Percentiles rank a stretch among this genome's conserved stretches.
These are phyloP conservation scores for Zhuqinia jingwanae DNA, from an alignment of 2,888 invertebrate species.

Conservation along the genomic window DNA sequence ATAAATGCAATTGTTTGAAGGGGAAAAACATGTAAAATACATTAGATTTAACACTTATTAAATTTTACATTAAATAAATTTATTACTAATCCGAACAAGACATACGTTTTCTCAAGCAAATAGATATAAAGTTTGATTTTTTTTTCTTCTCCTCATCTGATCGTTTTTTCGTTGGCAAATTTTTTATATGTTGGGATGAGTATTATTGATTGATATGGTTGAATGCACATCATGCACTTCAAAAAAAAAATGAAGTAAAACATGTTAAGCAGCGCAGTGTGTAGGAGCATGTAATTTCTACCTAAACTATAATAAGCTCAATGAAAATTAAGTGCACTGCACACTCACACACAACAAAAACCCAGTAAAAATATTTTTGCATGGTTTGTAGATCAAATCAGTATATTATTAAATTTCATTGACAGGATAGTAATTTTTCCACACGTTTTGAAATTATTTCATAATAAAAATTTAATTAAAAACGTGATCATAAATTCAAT, in stretches of 20 bases:
- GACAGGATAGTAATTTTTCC: no score
- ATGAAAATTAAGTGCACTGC: no score
- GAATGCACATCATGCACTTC: no score
- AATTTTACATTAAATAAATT: not conserved
- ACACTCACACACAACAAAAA: not conserved
- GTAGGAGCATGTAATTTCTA: no score
- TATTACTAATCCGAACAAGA: not conserved
- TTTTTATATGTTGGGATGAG: not conserved
- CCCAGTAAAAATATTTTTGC: not conserved
- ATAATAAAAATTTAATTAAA: slow-evolving; percentile 12
- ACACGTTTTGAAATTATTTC: no score
- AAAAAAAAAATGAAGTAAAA: no score
- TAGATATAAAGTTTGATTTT: no score
- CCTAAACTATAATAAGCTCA: no score
- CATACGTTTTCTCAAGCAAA: slow-evolving; percentile 2
- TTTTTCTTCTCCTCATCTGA: not conserved
- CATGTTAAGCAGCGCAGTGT: no score
- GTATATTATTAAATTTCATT: no score
- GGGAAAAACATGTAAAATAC: slow-evolving; percentile 30
- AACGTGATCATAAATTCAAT: slow-evolving; percentile 13
- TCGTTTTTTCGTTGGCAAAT: slow-evolving; percentile 2
- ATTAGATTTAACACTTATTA: slow-evolving; percentile 32
- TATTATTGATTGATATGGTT: slow-evolving; percentile 3
- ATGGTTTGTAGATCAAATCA: no score
- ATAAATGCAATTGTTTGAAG: no score